These are phyloP conservation scores for Crotophaga sulcirostris DNA, from an alignment of 2,113 vertebrate genomes.

Conservation along the genomic window DNA sequence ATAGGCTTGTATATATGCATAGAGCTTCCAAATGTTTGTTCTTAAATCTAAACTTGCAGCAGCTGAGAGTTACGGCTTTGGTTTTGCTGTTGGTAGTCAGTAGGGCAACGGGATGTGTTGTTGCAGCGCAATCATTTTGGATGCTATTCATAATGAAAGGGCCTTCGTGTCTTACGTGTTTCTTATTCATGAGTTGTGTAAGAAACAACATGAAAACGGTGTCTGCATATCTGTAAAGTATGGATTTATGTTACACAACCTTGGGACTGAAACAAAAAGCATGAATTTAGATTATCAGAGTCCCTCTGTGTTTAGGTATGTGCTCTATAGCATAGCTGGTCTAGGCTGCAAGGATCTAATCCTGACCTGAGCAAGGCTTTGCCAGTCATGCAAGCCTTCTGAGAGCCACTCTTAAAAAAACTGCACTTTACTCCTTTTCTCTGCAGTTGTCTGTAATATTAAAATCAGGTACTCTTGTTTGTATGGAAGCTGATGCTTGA, in stretches of 20 bases:
- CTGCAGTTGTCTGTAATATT: background rate
- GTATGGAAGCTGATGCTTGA: background rate
- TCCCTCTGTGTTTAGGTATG: background rate
- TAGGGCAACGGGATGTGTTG: too few relatives aligned
- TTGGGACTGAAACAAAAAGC: background rate
- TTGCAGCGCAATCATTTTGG: background rate
- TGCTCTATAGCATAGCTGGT: background rate
- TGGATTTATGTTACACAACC: background rate
- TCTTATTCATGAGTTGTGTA: background rate
- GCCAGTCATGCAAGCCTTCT: background rate
- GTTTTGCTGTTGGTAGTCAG: background rate
- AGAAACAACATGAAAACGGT: background rate
- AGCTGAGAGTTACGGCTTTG: background rate
- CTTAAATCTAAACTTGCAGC: background rate
- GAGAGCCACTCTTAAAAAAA: background rate
- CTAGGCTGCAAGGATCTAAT: too few relatives aligned
- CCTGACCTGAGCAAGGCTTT: too few relatives aligned
- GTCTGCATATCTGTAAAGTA: background rate
- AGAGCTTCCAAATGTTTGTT: background rate
- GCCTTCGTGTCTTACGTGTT: background rate
- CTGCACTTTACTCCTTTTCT: background rate
- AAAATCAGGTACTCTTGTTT: background rate
- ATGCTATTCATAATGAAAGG: background rate
- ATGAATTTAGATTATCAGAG: background rate
- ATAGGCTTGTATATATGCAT: background rate